phyloP scores from a whole-genome alignment of 1,140 invertebrate genomes.

The Agrilus planipennis region DNA sequence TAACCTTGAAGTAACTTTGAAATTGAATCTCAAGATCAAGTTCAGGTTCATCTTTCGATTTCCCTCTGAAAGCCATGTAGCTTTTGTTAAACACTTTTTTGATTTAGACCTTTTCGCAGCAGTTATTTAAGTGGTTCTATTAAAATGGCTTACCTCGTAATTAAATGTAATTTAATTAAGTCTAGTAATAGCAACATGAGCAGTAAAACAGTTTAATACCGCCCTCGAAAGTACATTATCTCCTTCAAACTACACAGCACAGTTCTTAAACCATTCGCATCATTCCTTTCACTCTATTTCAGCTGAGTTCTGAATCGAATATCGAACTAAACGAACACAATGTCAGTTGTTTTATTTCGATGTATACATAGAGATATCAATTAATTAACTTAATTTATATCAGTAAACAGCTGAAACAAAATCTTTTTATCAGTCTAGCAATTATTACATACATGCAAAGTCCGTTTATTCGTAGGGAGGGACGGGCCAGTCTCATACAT shows the following conservation, averaged over 20 bases:
- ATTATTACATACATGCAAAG: slow-evolving; percentile 20
- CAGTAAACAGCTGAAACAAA: slow-evolving; percentile 14
- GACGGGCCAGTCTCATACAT: slow-evolving; percentile 61
- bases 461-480: too few species aligned
- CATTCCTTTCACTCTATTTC: slow-evolving; percentile 21
- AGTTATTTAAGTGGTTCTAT: too few species aligned
- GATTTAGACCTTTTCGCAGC: slow-evolving; percentile 2
- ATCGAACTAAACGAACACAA: not conserved
- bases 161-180: slow-evolving; percentile 3
- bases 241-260: slow-evolving; percentile 34
- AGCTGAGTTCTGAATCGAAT: slow-evolving; percentile 11
- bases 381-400: not conserved
- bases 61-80: slow-evolving; percentile 3
- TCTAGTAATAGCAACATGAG: slow-evolving; percentile 25
- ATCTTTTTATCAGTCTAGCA: slow-evolving; percentile 13
- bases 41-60: not conserved
- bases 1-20: not conserved
- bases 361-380: too few species aligned
- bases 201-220: slow-evolving; percentile 26
- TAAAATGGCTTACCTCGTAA: too few species aligned
- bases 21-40: not conserved
- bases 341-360: slow-evolving; percentile 8
- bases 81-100: slow-evolving; percentile 19
- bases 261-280: slow-evolving; percentile 23
- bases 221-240: slow-evolving; percentile 22